Evolutionary conservation across 2,888 invertebrate genomes (phyloP).

Genomic region (Stomorhina lunata): DNA sequence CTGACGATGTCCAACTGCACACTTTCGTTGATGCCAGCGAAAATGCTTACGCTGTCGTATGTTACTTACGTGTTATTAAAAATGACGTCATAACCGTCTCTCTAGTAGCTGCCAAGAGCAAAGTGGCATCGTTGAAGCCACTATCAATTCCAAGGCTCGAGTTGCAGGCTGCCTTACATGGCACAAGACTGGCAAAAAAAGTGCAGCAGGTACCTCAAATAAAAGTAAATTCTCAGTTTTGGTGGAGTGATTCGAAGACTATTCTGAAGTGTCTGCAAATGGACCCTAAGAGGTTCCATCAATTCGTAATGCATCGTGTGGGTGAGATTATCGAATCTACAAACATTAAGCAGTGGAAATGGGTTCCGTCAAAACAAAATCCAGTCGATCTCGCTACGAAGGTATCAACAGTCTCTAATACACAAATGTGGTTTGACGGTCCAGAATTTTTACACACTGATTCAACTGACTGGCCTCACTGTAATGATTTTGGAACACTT

Average conservation of each 20-base stretch:
- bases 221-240: conserved; percentile 3
- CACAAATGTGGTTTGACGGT: conserved; percentile 26
- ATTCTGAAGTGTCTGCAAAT: conserved; percentile 55
- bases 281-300: conserved; percentile 56
- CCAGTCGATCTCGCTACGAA: conserved; percentile 48
- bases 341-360: conserved; percentile 55
- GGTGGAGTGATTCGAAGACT: conserved; percentile 48
- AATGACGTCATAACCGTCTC: neutral
- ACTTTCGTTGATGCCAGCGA: too few relatives aligned
- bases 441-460: conserved; percentile 32
- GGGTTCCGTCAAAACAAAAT: conserved; percentile 54
- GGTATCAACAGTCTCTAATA: neutral
- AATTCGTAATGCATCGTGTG: conserved; percentile 60
- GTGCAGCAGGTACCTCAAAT: neutral
- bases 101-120: conserved; percentile 14
- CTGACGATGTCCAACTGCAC: neutral
- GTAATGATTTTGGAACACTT: conserved; percentile 15
- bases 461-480: conserved; percentile 36
- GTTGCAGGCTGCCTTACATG: conserved; percentile 1
- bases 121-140: conserved; percentile 51
- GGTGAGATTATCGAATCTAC: conserved; percentile 52
- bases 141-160: conserved; percentile 41
- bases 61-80: too few relatives aligned
- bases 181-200: neutral
- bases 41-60: too few relatives aligned